Evolutionary conservation across 2,113 vertebrate genomes (phyloP).

Genomic region (Corythornis cristatus): DNA sequence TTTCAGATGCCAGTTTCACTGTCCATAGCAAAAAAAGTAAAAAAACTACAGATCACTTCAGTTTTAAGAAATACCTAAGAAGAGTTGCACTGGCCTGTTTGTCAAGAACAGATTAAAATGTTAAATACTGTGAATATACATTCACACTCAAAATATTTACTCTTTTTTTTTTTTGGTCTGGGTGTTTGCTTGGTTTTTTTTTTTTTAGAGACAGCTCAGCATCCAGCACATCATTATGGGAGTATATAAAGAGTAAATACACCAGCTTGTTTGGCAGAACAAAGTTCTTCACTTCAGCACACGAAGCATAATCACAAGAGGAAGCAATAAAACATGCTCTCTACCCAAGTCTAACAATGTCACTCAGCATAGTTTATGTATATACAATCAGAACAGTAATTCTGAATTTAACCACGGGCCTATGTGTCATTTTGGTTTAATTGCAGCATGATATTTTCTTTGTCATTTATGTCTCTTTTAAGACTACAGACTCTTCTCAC

Average conservation of each 20-base stretch:
- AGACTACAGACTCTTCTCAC: neutral
- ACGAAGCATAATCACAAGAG: neutral
- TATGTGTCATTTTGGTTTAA: neutral
- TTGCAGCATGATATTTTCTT: neutral
- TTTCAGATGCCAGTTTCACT: neutral
- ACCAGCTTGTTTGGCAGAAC: neutral
- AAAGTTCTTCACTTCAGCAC: constrained; percentile 1
- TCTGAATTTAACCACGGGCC: neutral
- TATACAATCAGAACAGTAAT: neutral
- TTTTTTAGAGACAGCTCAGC: neutral
- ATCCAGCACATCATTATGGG: neutral
- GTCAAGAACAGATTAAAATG: neutral
- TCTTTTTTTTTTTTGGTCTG: too few relatives aligned
- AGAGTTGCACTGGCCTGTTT: neutral
- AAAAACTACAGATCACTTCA: neutral
- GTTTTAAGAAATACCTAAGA: neutral
- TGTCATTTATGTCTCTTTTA: neutral
- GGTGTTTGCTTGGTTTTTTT: neutral
- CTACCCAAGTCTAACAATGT: neutral
- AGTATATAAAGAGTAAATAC: neutral
- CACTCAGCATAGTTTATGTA: neutral
- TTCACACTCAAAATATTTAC: neutral
- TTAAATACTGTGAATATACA: neutral
- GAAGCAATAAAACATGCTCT: neutral
- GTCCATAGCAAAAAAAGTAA: neutral